These are phyloP conservation scores for Harpagifer antarcticus DNA, from an alignment of 2,797 vertebrate species.

Conservation along the genomic window DNA sequence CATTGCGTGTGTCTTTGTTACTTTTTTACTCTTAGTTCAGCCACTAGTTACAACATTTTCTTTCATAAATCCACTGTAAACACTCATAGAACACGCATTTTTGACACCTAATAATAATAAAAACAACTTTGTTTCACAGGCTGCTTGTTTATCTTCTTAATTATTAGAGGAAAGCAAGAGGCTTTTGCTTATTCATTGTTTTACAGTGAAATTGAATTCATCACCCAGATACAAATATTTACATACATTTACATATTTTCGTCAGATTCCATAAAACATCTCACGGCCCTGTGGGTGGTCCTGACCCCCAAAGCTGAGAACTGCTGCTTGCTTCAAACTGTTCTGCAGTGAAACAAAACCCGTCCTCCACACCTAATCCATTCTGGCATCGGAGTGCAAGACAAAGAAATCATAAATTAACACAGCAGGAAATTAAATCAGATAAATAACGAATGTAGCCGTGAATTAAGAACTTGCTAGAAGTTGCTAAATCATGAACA, in stretches of 20 bases:
- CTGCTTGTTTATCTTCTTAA: slow-evolving; percentile 41
- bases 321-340: slow-evolving; percentile 49
- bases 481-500: slow-evolving; percentile 39
- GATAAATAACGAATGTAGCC: slow-evolving; percentile 31
- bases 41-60: background rate
- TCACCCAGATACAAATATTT: slow-evolving; percentile 50
- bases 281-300: slow-evolving; percentile 41
- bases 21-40: slow-evolving; percentile 6
- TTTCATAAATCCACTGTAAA: background rate
- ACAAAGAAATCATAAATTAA: slow-evolving; percentile 46
- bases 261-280: slow-evolving; percentile 63
- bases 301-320: slow-evolving; percentile 47
- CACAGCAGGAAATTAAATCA: slow-evolving; percentile 16
- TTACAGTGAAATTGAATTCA: slow-evolving; percentile 52
- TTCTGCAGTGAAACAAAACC: slow-evolving; percentile 18
- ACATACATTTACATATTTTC: slow-evolving; percentile 62
- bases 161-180: slow-evolving; percentile 12
- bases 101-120: slow-evolving; percentile 14
- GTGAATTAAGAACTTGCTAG: slow-evolving; percentile 5
- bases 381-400: slow-evolving; percentile 13
- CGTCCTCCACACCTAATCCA: slow-evolving; percentile 28
- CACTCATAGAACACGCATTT: background rate
- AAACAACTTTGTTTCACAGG: background rate
- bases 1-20: slow-evolving; percentile 7
- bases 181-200: slow-evolving; percentile 46